Base-by-base conservation (phyloP, 2,113 vertebrate genomes). In the Xiphophorus hellerii region DNA sequence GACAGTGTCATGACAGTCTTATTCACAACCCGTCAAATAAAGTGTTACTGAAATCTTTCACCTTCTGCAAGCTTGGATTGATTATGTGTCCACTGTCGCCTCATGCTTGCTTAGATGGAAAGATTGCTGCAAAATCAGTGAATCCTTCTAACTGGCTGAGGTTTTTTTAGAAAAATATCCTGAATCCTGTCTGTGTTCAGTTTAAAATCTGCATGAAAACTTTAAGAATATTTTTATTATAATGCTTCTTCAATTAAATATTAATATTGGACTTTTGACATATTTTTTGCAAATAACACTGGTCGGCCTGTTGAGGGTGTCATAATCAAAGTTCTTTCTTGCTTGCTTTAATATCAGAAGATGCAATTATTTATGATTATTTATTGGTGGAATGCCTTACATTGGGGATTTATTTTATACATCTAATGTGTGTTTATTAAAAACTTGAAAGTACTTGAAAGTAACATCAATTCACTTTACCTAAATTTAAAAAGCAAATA, bases 251-350 rank as follows among this genome's bases (percentile, higher is more conserved):
- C 51, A 7, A n/a, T 58, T 58, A 25, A 1, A 48, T 58, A 58
- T 22, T 8, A 58, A 3, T 3, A 22, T n/a, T 58, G 51, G 9
- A 51, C 17, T 6, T 51, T 22, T 51, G 48, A 73, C 48, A 69
- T 28, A 14, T 17, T 17, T 28, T 29, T 58, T n/a, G 30, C 48
- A 35, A 9, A 30, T 37, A 70, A 68, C 25, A 29, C 31, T 0
- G n/a, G 28, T 3, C 39, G 30, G 27, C 83, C 87, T 86, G 69
- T 71, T 42, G 79, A 29, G 72, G 81, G 74, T 67, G 81, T 79
- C 71, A 68, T 71, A 72, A 80, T 66, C 74, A 74, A 78, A 74
- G 42, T 8, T 64, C 30, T 54, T 76, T 65, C 42, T 12, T 4
- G 1, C 25, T 14, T 3, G 5, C 4, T 17, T 42, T 54, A 30